Evolutionary conservation across 2,888 invertebrate species (phyloP).

Genomic region (Blera fallax): DNA sequence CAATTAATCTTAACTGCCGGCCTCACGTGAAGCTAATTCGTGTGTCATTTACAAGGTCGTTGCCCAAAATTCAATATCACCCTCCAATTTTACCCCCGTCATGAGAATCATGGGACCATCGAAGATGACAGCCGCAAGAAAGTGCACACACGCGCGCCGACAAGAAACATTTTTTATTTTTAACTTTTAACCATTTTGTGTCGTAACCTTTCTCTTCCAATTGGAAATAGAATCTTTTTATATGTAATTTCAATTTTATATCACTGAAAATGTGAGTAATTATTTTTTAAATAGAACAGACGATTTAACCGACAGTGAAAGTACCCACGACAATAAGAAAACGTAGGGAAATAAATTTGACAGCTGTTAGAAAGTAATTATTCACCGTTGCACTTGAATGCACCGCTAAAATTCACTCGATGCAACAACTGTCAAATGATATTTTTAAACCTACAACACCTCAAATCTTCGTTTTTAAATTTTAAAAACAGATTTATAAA

Average conservation of each 20-base stretch:
- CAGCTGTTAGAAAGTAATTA: constrained; percentile 28
- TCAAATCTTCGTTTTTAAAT: background rate
- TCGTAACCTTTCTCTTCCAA: background rate
- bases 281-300: background rate
- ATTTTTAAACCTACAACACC: background rate
- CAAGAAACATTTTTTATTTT: background rate
- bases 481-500: background rate
- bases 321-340: constrained; percentile 9
- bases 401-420: constrained; percentile 40
- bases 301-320: constrained; percentile 34
- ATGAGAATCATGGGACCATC: background rate
- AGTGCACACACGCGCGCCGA: constrained; percentile 24
- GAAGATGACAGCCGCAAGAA: constrained; percentile 14
- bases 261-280: background rate
- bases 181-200: constrained; percentile 7
- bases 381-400: constrained; percentile 57
- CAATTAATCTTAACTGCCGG: background rate
- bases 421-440: constrained; percentile 25
- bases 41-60: constrained; percentile 55
- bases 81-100: background rate
- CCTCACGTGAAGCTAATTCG: constrained; percentile 32
- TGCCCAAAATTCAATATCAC: constrained; percentile 23
- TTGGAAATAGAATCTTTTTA: constrained; percentile 21
- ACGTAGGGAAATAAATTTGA: background rate
- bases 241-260: background rate